These are phyloP conservation scores for Anthonomus grandis DNA, from an alignment of 1,140 invertebrate species.

Conservation along the genomic window DNA sequence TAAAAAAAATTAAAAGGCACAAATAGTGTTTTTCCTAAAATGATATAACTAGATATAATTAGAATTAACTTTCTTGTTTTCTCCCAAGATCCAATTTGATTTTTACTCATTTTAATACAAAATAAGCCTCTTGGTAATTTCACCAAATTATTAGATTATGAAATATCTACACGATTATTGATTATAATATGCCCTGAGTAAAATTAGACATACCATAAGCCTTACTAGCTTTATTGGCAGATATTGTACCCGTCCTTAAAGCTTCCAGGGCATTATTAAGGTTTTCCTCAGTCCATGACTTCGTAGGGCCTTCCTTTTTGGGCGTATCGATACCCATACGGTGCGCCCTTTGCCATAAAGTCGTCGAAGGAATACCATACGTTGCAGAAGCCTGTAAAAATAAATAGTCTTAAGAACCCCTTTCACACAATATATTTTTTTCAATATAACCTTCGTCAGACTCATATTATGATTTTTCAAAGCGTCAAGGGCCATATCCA, in stretches of 20 bases:
- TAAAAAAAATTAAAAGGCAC: too few relatives aligned
- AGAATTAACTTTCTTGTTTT: too few relatives aligned
- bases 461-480: constrained; percentile 82
- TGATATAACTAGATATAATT: too few relatives aligned
- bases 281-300: constrained; percentile 84
- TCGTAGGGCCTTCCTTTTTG: constrained; percentile 82
- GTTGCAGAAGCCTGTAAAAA: constrained; percentile 63
- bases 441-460: constrained; percentile 78
- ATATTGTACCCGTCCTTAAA: constrained; percentile 75
- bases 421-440: constrained; percentile 3
- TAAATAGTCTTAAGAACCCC: neutral
- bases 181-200: too few relatives aligned
- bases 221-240: constrained; percentile 86
- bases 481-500: constrained; percentile 82
- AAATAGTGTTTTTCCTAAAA: too few relatives aligned
- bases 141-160: too few relatives aligned
- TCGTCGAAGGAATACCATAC: constrained; percentile 85
- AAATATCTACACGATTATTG: too few relatives aligned
- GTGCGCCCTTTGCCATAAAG: constrained; percentile 85
- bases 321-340: constrained; percentile 82
- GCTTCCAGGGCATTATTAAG: constrained; percentile 77
- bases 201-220: constrained; percentile 63
- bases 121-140: too few relatives aligned
- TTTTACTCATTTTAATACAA: too few relatives aligned
- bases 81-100: too few relatives aligned